A percentile compares a stretch with the other conserved stretches of the same genome.
Evolutionary conservation across 1,140 invertebrate species (phyloP).

Genomic region (Drosophila lowei): DNA sequence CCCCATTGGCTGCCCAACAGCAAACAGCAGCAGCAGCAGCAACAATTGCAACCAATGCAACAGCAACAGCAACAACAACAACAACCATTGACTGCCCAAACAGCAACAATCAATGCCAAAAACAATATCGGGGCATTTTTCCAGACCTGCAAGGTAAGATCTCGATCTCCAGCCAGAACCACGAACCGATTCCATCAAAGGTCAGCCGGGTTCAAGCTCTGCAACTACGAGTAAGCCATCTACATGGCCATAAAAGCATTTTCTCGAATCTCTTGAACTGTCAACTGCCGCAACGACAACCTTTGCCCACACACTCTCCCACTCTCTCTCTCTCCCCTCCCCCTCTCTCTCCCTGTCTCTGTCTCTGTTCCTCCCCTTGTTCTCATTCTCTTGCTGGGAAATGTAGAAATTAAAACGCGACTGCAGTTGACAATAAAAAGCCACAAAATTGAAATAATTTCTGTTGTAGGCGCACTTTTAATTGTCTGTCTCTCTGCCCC

Average conservation of each 20-base stretch:
- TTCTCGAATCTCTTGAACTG: constrained; percentile 16
- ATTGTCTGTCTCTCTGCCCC: constrained; percentile 16
- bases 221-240: too few species aligned
- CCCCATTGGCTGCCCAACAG: constrained; percentile 64
- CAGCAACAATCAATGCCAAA: constrained; percentile 57
- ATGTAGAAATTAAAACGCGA: constrained; percentile 46
- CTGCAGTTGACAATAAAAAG: constrained; percentile 49
- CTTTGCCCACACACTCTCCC: constrained; percentile 4
- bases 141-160: constrained; percentile 83
- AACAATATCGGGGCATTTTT: constrained; percentile 81
- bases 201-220: too few species aligned
- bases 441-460: constrained; percentile 32
- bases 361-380: not conserved
- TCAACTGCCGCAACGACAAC: constrained; percentile 7
- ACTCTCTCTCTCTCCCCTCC: too few species aligned
- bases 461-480: constrained; percentile 39
- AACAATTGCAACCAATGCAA: too few species aligned
- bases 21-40: constrained; percentile 45
- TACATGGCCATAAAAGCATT: constrained; percentile 11
- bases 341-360: not conserved
- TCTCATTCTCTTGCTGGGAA: constrained; percentile 7
- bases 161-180: not conserved
- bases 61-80: constrained; percentile 34
- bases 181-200: not conserved
- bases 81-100: not conserved